Evolutionary conservation across 2,113 vertebrate species (phyloP), one percentile per base, ranked within the genome.

Genomic region (Bubo bubo): DNA sequence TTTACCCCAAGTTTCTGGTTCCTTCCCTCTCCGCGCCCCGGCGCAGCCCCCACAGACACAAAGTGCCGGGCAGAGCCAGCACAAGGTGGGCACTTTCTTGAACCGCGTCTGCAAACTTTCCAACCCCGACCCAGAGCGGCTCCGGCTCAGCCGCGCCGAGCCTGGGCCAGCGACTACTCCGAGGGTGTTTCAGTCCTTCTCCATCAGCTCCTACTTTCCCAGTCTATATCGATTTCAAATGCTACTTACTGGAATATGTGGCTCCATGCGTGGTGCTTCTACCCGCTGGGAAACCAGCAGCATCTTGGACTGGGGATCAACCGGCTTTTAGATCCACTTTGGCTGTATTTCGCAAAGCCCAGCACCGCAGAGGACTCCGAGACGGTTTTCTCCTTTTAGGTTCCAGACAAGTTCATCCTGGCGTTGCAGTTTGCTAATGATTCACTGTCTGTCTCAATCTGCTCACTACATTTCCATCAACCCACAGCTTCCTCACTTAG

Each of bases 391-490:
- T 97, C 93, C 97, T 96, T 97, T 98, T 97, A 98, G 98, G 97
- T 98, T 90, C 94, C 97, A 98, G 97, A 98, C 98, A 98, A 98
- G 98, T 98, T 99, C 98, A 99, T 98, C 97, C 98, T 95, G 97
- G 98, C 98, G 97, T 96, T 97, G 98, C 98, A 97, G 98, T 96
- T 96, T 95, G 98, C 97, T 98, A 98, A 97, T 98, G 98, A 98
- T 98, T 97, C 98, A 97, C 97, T 95, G 98, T 98, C 98, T 98
- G 98, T 98, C 98, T 98, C 98, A 98, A 97, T 98, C 97, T 97
- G 97, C 98, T 98, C 95, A 96, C 98, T 98, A 98, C 98, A 98
- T 98, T 98, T 98, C 98, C 98, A 98, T 97, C 98, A 96, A 97
- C 98, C 97, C 98, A 98, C 98, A 97, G 98, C 98, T 98, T 98